phyloP scores from a whole-genome alignment of 2,888 invertebrate genomes.

The Nymphalis polychloros region DNA sequence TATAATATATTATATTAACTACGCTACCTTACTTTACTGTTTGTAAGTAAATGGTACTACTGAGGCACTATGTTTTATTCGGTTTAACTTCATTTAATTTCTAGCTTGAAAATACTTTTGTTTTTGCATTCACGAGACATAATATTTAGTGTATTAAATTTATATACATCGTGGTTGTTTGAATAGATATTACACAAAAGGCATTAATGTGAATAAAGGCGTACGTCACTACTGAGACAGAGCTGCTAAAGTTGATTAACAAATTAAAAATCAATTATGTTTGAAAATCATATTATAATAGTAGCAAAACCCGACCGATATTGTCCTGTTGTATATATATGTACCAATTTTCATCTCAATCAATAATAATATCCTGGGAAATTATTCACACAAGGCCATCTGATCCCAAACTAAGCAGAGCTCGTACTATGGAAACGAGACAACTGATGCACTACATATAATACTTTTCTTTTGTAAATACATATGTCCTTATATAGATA shows the following conservation, averaged over 20 bases:
- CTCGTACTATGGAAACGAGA: too few relatives aligned
- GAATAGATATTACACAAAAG: not conserved
- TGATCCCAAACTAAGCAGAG: too few relatives aligned
- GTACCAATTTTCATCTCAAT: too few relatives aligned
- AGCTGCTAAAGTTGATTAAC: not conserved
- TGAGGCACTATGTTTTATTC: constrained; percentile 32
- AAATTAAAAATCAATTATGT: not conserved
- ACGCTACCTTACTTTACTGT: constrained; percentile 22
- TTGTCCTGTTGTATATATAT: too few relatives aligned
- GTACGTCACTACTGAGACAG: not conserved
- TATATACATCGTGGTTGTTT: not conserved
- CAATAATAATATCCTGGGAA: too few relatives aligned
- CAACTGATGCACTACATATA: too few relatives aligned
- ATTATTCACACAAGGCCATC: too few relatives aligned
- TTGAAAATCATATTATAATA: too few relatives aligned
- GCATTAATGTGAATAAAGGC: constrained; percentile 8
- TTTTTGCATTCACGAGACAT: not conserved
- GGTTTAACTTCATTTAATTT: constrained; percentile 18
- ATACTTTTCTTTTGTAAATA: too few relatives aligned
- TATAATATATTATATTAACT: constrained; percentile 1
- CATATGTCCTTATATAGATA: too few relatives aligned
- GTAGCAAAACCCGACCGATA: too few relatives aligned
- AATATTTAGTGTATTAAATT: not conserved
- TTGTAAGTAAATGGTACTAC: constrained; percentile 23
- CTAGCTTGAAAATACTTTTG: not conserved